phyloP scores from a whole-genome alignment of 64 coral and sea anemone species.

The Orbicella faveolata region DNA sequence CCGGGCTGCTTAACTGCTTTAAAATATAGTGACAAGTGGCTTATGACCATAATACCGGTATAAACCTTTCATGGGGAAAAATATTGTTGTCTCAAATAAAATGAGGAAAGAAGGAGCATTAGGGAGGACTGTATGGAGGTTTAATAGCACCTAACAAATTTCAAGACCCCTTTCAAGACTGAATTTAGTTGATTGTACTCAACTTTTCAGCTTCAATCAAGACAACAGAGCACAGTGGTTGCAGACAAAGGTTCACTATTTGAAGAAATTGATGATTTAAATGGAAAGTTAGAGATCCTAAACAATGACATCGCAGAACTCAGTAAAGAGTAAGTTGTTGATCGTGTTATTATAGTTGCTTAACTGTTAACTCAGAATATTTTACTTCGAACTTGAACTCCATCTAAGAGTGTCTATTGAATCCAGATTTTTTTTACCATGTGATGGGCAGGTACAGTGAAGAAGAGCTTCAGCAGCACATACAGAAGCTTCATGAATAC shows the following conservation, averaged over 20 bases:
- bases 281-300: constrained; percentile 49
- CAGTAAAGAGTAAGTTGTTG: constrained; percentile 68
- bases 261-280: constrained; percentile 32
- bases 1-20: too few species aligned
- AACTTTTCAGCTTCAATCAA: constrained; percentile 12
- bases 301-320: constrained; percentile 65
- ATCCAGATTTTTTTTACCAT: background rate
- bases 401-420: background rate
- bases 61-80: too few species aligned
- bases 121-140: too few species aligned
- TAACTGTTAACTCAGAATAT: too few species aligned
- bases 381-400: background rate
- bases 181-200: background rate
- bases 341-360: too few species aligned
- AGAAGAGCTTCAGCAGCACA: constrained; percentile 88
- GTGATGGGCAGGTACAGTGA: constrained; percentile 71
- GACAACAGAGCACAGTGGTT: constrained; percentile 12
- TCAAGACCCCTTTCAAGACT: too few species aligned
- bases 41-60: too few species aligned
- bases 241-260: constrained; percentile 9
- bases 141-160: too few species aligned
- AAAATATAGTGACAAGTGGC: too few species aligned
- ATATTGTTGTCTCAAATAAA: too few species aligned
- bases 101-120: too few species aligned
- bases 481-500: constrained; percentile 96